Base-by-base conservation (phyloP, 2,888 invertebrate species). In the Neoitamus cyanurus region DNA sequence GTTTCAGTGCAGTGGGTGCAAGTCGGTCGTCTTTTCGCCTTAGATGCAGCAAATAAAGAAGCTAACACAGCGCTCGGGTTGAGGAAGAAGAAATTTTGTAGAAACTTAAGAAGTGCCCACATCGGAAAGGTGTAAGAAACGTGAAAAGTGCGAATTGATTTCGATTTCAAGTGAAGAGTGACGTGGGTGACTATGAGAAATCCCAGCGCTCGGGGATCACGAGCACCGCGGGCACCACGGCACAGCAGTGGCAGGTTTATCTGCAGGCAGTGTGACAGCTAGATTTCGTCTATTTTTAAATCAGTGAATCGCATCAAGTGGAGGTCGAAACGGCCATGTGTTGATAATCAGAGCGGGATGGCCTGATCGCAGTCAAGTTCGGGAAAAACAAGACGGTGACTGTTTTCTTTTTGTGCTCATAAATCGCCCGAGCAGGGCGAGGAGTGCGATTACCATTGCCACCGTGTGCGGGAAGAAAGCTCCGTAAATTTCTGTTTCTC, bases 301-400 rank as follows among this genome's bases (percentile, higher is more conserved):
- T 73, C 46, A 46, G 42, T 77, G 77, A 46, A 46, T 77, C 77
- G 77, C 77, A 46, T 77, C 77, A 77, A 77, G 77, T 77, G 77
- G 77, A 77, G 77, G 77, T 77, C 77, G 77, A 46, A 77, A 46
- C 46, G 37, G 77, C 77, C 75, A 77, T 77, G 77, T 77, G 77
- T 77, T 77, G 77, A 77, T 77, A 77, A 46, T 46, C 28, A 46
- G 46, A 77, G 46, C 37, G 30, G 46, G 77, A 77, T 46, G 46
- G 46, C 25, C 28, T 46, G 77, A 77, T 46, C 46, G 36, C 5
- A 77, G 28, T 42, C 58, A 77, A 46, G 77, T 46, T 46, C 30
- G 30, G 30, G 46, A 46, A 77, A 46, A 77, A 77, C 30, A 77
- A 77, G 42, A 77, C 30, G 34, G 77, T 46, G 77, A n/a, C n/a